Percentiles rank a stretch among this genome's conserved stretches.
These are phyloP conservation scores for Drosophila pectinifera DNA, from an alignment of 1,140 invertebrate genomes.

Conservation along the genomic window DNA sequence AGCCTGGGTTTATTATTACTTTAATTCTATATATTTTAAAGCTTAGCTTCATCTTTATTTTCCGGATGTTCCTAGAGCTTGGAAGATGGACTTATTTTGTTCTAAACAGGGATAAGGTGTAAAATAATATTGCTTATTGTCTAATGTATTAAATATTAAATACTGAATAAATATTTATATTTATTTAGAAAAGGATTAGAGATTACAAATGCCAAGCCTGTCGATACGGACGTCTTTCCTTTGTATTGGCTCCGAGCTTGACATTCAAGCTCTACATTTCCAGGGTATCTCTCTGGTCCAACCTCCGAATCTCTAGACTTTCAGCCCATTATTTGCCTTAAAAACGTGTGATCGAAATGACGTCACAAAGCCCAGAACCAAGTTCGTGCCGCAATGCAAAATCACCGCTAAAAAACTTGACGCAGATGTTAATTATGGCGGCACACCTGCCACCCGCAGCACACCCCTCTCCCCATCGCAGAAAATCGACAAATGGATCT, in stretches of 20 bases:
- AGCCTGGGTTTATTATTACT: background rate
- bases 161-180: no score
- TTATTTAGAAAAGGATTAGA: no score
- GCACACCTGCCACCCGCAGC: conserved; percentile 22
- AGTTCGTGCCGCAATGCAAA: conserved; percentile 52
- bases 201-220: no score
- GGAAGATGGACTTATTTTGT: background rate
- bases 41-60: background rate
- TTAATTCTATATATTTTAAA: background rate
- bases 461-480: background rate
- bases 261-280: background rate
- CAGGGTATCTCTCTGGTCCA: background rate
- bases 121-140: no score
- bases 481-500: conserved; percentile 13
- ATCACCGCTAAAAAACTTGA: conserved; percentile 36
- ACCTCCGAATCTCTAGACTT: background rate
- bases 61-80: background rate
- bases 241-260: background rate
- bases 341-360: conserved; percentile 25
- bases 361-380: conserved; percentile 30
- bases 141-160: no score
- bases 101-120: background rate
- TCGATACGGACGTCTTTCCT: no score
- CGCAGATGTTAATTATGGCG: conserved; percentile 51
- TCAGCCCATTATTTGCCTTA: background rate